Base-by-base conservation (phyloP, 2,888 invertebrate genomes). In the Orgyia antiqua region DNA sequence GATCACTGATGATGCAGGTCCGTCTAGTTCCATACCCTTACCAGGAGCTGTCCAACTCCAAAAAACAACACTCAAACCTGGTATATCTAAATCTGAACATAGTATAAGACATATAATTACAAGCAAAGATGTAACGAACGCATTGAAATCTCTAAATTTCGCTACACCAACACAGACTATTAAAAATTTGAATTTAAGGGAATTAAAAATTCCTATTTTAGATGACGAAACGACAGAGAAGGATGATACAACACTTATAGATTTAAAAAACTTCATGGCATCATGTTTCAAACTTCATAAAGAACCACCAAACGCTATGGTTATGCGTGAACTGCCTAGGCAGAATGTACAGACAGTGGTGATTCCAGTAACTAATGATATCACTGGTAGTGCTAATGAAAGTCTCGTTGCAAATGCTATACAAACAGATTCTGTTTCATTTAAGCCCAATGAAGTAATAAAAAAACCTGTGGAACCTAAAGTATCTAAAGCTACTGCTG, bases 31-130 rank as follows among this genome's bases (percentile, higher is more conserved):
- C 2, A 39, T 51, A 17, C 40, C 55, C 13, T 36, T 83, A 27
- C 84, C 84, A 1, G 84, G 83, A n/a, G 53, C 76, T 2, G 49
- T 78, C 1, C 57, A 46, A 3, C 54, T 36, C 2, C 41, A 49
- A 0, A 68, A 58, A 45, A 24, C 23, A 10, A 58, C 29, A 31
- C 31, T 58, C 2, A 72, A 61, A 45, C 52, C 72, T 30, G 76
- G 79, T 1, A 48, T 76, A 24, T 86, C 84, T 0, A 86, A 82
- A 62, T 86, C 84, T 1, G 84, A 86, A 45, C 83, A 84, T 33
- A 79, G 61, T 33, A 61, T 86, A 20, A 58, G 76, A 36, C 70
- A 77, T 37, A 67, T 75, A 4, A 71, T 80, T 15, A 82, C 82
- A 25, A 53, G 51, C 7, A 68, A 73, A 57, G 80, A 86, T 41